Conservation (phyloP, 2,797 vertebrate species). For the Megaceryle alcyon region DNA sequence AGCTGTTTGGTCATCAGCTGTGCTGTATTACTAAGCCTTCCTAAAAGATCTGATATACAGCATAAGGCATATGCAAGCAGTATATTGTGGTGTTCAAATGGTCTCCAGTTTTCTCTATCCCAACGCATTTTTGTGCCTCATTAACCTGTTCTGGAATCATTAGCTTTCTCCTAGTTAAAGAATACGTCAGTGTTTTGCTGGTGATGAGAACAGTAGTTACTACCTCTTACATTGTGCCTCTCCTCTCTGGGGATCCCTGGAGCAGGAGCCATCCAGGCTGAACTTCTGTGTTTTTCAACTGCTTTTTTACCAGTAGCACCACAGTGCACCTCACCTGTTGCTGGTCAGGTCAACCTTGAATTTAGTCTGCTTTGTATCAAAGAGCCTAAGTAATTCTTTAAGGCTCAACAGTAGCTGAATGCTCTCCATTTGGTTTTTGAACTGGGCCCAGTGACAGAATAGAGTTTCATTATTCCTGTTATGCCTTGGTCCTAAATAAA, state of each 20-base stretch:
- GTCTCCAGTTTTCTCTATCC: neutral
- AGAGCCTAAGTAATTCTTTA: neutral
- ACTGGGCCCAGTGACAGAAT: neutral
- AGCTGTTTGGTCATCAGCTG: neutral
- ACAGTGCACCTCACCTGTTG: neutral
- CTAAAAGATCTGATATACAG: neutral
- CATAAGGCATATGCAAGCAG: neutral
- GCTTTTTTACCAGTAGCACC: neutral
- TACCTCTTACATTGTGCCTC: neutral
- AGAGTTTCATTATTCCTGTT: neutral
- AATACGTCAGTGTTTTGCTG: neutral
- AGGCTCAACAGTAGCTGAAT: neutral
- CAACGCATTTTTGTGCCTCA: neutral
- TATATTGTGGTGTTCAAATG: neutral
- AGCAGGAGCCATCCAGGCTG: neutral
- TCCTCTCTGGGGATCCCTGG: neutral
- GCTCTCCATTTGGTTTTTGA: neutral
- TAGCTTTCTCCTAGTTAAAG: neutral
- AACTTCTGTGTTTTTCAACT: neutral
- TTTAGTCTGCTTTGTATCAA: neutral
- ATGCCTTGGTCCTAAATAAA: neutral
- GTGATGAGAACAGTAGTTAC: neutral
- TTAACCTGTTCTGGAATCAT: neutral
- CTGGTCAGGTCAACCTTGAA: neutral
- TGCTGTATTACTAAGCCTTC: neutral